phyloP scores from a whole-genome alignment of 2,797 vertebrate species.

The Sebastes melanostomus region DNA sequence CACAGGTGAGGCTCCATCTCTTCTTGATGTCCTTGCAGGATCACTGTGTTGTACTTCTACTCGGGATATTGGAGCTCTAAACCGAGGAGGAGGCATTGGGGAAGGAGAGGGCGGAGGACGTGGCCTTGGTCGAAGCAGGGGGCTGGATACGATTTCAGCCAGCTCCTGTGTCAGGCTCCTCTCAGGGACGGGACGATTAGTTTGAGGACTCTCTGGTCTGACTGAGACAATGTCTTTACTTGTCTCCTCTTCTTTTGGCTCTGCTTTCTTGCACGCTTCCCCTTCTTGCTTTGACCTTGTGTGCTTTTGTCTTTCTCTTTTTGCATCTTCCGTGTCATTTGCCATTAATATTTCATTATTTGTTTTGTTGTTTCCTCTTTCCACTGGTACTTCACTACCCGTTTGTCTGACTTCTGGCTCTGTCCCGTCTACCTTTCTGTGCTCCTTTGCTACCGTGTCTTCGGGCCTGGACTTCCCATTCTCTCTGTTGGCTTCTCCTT shows the following conservation, averaged over 20 bases:
- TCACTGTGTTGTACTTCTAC: constrained; percentile 12
- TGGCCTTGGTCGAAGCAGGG: constrained; percentile 7
- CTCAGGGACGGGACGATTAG: constrained; percentile 1
- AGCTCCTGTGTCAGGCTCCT: constrained; percentile 75
- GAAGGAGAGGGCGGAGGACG: constrained; percentile 25
- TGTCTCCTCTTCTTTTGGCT: not conserved
- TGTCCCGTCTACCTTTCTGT: not conserved
- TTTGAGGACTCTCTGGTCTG: not conserved
- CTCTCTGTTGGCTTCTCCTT: constrained; percentile 1
- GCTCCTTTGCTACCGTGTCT: not conserved
- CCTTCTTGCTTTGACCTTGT: not conserved
- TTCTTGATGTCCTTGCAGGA: constrained; percentile 6
- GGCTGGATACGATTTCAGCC: constrained; percentile 66
- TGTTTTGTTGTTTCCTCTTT: not conserved
- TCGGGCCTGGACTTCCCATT: not conserved
- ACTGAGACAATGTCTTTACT: not conserved
- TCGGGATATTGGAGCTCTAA: constrained; percentile 63
- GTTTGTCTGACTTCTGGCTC: not conserved
- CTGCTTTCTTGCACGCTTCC: not conserved
- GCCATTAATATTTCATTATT: not conserved
- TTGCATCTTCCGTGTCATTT: constrained; percentile 12
- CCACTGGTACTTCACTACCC: not conserved
- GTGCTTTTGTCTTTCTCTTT: not conserved
- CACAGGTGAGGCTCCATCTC: constrained; percentile 35
- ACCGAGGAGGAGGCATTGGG: constrained; percentile 50